These are phyloP conservation scores for Lycaon pictus DNA, from an alignment of 2,113 vertebrate genomes.

Conservation along the genomic window DNA sequence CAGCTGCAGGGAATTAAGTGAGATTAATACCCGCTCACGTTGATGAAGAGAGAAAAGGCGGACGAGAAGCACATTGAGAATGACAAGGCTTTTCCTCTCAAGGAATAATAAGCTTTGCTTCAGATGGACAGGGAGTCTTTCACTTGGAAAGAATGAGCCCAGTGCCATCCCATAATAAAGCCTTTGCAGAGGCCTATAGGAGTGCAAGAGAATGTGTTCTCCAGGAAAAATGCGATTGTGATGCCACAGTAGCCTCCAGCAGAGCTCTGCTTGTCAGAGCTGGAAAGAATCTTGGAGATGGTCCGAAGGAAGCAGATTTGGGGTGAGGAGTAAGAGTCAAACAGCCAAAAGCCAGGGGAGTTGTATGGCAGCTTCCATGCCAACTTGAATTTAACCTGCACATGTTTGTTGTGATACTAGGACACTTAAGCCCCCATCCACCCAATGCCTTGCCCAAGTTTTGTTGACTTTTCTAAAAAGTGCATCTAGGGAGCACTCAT, in stretches of 20 bases:
- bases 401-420: not conserved
- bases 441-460: not conserved
- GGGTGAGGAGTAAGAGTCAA: not conserved
- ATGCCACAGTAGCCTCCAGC: not conserved
- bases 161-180: not conserved
- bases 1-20: constrained; percentile 72
- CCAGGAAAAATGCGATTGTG: not conserved
- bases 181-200: not conserved
- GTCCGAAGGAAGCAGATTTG: not conserved
- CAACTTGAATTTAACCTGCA: not conserved
- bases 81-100: constrained; percentile 40
- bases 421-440: not conserved
- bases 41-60: constrained; percentile 14
- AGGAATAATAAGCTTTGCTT: constrained; percentile 44
- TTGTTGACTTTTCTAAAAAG: not conserved
- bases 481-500: not conserved
- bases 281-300: not conserved
- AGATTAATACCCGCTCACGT: constrained; percentile 26
- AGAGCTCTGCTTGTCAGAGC: not conserved
- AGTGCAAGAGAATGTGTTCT: not conserved
- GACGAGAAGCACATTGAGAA: not conserved
- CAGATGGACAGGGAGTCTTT: not conserved
- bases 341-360: not conserved
- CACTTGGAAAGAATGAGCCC: not conserved
- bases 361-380: not conserved